These are phyloP conservation scores for Jordanella pulchra DNA, from an alignment of 2,797 vertebrate genomes.

Conservation along the genomic window DNA sequence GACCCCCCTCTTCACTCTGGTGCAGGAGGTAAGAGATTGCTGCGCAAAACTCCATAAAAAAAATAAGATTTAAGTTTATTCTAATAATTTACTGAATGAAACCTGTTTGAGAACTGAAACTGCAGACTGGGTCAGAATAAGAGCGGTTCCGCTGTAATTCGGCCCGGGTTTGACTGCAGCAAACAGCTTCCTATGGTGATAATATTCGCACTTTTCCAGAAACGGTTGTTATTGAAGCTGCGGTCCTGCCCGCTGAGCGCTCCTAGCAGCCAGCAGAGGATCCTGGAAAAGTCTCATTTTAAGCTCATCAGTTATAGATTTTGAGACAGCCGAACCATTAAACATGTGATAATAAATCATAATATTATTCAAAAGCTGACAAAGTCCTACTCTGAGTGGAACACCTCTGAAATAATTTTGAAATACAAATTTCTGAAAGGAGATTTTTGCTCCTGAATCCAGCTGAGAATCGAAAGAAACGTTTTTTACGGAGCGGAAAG, in stretches of 20 bases:
- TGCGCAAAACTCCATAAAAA: conserved; percentile 3
- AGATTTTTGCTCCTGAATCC: conserved; percentile 6
- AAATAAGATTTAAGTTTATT: background rate
- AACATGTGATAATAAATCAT: accelerated
- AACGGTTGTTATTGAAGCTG: background rate
- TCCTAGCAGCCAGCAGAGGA: background rate
- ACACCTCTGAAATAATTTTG: background rate
- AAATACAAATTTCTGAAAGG: conserved; percentile 20
- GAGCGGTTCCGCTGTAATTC: background rate
- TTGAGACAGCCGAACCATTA: background rate
- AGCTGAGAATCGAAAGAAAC: conserved; percentile 14
- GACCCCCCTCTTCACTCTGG: background rate
- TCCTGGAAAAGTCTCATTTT: conserved; percentile 16
- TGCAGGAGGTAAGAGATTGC: conserved; percentile 24
- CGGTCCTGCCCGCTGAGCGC: conserved; percentile 32
- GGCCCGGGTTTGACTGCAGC: background rate
- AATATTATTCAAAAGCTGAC: accelerated
- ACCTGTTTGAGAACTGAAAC: accelerated
- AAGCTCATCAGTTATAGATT: accelerated
- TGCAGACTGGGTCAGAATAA: accelerated
- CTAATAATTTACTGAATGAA: accelerated
- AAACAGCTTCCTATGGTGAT: accelerated
- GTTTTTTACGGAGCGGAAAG: background rate
- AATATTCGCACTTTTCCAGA: background rate
- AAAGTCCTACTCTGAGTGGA: accelerated